Base-by-base conservation (phyloP, 1,140 invertebrate genomes). In the Nephila pilipes region DNA sequence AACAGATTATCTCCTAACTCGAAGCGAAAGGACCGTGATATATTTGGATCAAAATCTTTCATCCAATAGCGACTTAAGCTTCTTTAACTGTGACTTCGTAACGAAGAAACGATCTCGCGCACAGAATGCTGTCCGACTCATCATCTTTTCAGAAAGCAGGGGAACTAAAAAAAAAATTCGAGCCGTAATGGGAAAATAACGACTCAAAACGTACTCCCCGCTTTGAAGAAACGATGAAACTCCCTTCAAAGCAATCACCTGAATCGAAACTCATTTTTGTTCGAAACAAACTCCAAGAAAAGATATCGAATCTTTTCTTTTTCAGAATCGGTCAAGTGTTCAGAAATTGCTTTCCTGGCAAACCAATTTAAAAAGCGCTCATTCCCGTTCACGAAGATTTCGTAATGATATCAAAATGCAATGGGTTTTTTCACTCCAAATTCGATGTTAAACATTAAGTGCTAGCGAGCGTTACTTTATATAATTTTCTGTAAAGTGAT, bases 241-340 rank as follows among this genome's bases (percentile, higher is more conserved):
- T 83, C 81, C 81, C 46, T 20, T 83, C 46, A 55, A 20, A 55
- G 81, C 81, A 83, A 83, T 83, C 81, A 25, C 54, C 46, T 83
- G 38, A 83, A 83, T 83, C 80, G 80, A 83, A 83, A 83, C 46
- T 83, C 81, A 83, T 83, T 83, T 83, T 55, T 57, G 81, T 83
- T 83, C 12, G 25, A 54, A 83, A 20, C 22, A 22, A 83, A 83
- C n/a, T 20, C 46, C 54, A 57, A 22, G 16, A 83, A 83, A 55
- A 54, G 81, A 55, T 83, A 83, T 54, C 81, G 12, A 16, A 4
- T 65, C n/a, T 65, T 75, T 75, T 32, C 29, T 75, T 36, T 75
- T 75, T 32, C 25, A 18, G 32, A 75, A 75, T 75, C 29, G 69
- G 4, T 32, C 69, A 75, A 75, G 69, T 75, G 69, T 32, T 75